Conservation (phyloP, 2,113 vertebrate species). For the Brachypodius melanocephalos region DNA sequence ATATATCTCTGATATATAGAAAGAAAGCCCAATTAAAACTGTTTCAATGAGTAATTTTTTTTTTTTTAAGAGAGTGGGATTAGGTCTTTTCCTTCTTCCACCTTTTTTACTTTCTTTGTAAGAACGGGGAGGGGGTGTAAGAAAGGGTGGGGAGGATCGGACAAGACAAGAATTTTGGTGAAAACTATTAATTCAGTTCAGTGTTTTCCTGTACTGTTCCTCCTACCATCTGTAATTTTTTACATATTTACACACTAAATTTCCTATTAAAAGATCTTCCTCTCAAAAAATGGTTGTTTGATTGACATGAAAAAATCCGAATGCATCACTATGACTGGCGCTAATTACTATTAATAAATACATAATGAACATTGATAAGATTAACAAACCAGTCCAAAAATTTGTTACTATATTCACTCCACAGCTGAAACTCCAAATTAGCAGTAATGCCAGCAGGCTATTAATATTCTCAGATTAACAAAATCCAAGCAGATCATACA, state of each 20-base stretch:
- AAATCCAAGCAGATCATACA: not conserved
- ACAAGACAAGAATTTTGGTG: not conserved
- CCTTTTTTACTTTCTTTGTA: not conserved
- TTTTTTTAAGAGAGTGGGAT: not conserved
- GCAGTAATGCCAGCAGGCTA: not conserved
- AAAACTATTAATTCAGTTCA: not conserved
- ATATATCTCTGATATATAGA: no score
- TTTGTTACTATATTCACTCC: not conserved
- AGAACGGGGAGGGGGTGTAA: no score
- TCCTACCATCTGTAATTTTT: not conserved
- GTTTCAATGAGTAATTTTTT: not conserved
- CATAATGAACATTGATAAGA: conserved; percentile 18
- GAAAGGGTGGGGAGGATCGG: not conserved
- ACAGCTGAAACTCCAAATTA: not conserved
- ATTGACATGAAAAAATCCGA: not conserved
- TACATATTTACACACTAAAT: not conserved
- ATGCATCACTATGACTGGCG: not conserved
- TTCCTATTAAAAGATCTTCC: not conserved
- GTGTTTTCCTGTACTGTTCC: not conserved
- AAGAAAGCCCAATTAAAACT: not conserved
- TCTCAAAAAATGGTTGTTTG: not conserved
- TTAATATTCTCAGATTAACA: conserved; percentile 15
- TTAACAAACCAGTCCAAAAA: conserved; percentile 22
- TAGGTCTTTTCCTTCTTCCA: not conserved
- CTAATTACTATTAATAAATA: conserved; percentile 30